A percentile compares a stretch with the other conserved stretches of the same genome.
Conservation (phyloP, 2,113 vertebrate species). For the Rhinolophus ferrumequinum region DNA sequence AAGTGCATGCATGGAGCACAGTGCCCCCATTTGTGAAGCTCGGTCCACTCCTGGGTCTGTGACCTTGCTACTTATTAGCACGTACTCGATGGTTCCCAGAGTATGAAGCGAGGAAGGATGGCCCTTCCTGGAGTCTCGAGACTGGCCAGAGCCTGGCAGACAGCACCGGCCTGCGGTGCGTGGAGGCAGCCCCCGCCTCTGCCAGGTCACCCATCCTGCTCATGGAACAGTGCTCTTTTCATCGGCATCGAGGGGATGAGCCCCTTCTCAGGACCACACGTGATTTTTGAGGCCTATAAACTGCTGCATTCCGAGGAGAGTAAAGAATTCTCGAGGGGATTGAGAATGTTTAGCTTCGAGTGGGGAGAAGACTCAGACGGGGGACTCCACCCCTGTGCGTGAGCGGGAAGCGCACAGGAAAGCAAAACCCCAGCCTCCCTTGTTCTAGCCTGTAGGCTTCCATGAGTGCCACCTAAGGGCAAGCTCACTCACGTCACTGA, state of each 20-base stretch:
- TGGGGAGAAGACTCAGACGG: not conserved
- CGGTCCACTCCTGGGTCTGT: not conserved
- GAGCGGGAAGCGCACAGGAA: not conserved
- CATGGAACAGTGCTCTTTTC: not conserved
- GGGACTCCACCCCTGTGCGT: not conserved
- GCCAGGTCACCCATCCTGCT: too few species aligned
- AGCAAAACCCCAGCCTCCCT: not conserved
- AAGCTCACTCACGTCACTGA: not conserved
- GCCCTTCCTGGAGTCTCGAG: not conserved
- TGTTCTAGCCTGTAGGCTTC: not conserved
- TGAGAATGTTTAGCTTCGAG: not conserved
- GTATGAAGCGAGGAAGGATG: fast-evolving
- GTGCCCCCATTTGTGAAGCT: not conserved
- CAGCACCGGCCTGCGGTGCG: not conserved
- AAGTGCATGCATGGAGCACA: not conserved
- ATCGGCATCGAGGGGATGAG: not conserved
- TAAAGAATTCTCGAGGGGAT: not conserved
- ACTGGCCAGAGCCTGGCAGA: not conserved
- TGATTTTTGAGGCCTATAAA: not conserved
- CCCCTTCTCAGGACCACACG: not conserved
- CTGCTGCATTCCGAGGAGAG: not conserved
- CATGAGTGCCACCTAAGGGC: not conserved
- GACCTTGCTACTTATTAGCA: not conserved
- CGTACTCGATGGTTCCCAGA: not conserved
- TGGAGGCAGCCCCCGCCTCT: not conserved